phyloP scores from a whole-genome alignment of 2,888 invertebrate genomes.

The Drosophila anceps region DNA sequence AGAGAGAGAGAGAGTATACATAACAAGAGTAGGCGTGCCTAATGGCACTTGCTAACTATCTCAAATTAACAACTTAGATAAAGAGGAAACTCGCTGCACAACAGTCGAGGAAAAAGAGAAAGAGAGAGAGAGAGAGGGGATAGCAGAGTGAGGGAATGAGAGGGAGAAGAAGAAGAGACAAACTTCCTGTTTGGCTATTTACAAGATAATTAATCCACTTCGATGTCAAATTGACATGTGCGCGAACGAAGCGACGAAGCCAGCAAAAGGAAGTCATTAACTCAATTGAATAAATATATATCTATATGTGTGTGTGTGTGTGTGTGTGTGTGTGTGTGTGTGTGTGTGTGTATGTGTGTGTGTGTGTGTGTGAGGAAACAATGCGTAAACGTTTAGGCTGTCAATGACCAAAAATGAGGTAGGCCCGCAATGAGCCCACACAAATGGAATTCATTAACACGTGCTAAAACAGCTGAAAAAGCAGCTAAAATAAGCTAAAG shows the following conservation, averaged over 20 bases:
- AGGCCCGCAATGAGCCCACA: neutral
- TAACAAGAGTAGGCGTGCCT: neutral
- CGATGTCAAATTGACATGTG: conserved; percentile 75
- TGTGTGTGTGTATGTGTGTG: neutral
- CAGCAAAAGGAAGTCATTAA: conserved; percentile 63
- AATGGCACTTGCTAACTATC: neutral
- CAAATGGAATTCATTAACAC: conserved; percentile 38
- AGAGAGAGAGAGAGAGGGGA: neutral
- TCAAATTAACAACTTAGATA: neutral
- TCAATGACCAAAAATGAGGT: conserved; percentile 34
- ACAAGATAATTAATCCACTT: conserved; percentile 72
- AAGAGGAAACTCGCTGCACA: conserved; percentile 9
- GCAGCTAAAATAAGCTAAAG: neutral
- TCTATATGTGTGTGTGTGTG: conserved; percentile 10
- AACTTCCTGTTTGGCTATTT: conserved; percentile 62
- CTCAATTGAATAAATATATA: conserved; percentile 1
- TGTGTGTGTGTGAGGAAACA: conserved; percentile 40
- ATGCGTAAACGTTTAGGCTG: conserved; percentile 36
- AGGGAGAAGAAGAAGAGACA: neutral
- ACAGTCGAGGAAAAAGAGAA: neutral
- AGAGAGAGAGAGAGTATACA: no score
- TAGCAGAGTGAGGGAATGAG: neutral
- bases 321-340: conserved; percentile 10
- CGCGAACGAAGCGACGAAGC: conserved; percentile 17
- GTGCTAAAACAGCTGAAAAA: conserved; percentile 32